Evolutionary conservation across 92 coral and sea anemone genomes (phyloP).

Genomic region (Desmophyllum pertusum): DNA sequence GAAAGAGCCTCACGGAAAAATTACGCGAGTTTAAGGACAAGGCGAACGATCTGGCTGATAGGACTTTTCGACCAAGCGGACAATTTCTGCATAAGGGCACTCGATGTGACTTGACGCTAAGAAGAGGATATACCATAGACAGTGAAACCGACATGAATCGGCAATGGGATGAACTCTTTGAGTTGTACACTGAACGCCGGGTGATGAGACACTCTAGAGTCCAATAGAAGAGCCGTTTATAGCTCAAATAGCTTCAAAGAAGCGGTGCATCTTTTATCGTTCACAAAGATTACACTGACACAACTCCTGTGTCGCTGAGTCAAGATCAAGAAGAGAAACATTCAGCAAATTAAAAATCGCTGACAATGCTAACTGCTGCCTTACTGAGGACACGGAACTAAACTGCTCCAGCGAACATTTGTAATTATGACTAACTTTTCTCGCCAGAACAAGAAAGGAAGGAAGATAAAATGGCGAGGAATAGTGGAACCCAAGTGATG

Average conservation of each 20-base stretch:
- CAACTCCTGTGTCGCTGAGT: background rate
- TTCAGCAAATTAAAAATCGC: background rate
- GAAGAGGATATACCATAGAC: slow-evolving; percentile 42
- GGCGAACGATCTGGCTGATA: slow-evolving; percentile 66
- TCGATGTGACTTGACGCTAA: slow-evolving; percentile 34
- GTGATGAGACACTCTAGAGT: background rate
- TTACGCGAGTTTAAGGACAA: slow-evolving; percentile 59
- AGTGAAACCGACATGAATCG: slow-evolving; percentile 66
- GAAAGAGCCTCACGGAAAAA: slow-evolving; percentile 59
- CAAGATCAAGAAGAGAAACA: background rate
- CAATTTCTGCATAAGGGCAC: slow-evolving; percentile 23
- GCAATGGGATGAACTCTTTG: slow-evolving; percentile 79
- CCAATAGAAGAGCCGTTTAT: background rate
- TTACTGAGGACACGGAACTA: background rate
- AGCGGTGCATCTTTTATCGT: background rate
- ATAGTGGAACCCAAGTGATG: background rate
- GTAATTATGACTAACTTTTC: background rate
- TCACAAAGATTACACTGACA: background rate
- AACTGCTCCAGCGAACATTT: background rate
- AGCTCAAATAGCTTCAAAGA: background rate
- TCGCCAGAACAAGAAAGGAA: background rate
- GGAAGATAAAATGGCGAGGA: background rate
- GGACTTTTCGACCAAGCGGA: slow-evolving; percentile 32
- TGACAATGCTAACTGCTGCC: background rate
- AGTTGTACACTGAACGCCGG: slow-evolving; percentile 27